Evolutionary conservation across 2,888 invertebrate genomes (phyloP), one percentile per base, ranked within the genome.

Genomic region (Xestia c-nigrum): DNA sequence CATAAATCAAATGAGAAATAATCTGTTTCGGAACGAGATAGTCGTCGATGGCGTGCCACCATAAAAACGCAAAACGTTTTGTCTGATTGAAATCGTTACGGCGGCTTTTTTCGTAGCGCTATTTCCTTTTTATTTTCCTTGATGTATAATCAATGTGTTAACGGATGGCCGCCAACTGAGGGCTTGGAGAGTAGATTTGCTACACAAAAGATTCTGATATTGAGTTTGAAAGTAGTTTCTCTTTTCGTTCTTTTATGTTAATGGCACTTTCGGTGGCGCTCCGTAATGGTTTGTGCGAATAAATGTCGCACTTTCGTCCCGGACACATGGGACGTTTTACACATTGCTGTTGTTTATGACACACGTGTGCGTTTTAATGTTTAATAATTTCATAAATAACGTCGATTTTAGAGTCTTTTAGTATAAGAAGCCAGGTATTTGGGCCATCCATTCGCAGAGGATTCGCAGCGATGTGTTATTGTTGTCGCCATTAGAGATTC

Each of bases 1-100:
- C 96, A 97, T 97, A 97, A 97, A 97, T 97, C 97, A 97, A 96
- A 97, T 97, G 96, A 97, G 97, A 95, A 97, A 97, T 97, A 97
- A 97, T 97, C 97, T 97, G 96, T 97, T 95, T 95, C 95, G 95
- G 96, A 94, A 94, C 94, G 96, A 95, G 95, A 97, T 96, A 96
- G 96, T 96, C 96, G 95, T 93, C 93, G 95, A 94, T 94, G 94
- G 93, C 93, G 91, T 91, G 93, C 93, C 94, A 93, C 95, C 94
- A 95, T 96, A 96, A 96, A 96, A 96, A 96, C 96, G 96, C 96
- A 95, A 96, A 96, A 94, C 96, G 96, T 95, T 96, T 96, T 94
- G 96, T 95, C 95, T 96, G 96, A 96, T 96, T 96, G 96, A 96
- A 96, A 96, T 96, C 94, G 95, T 94, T 94, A 93, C 93, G 91